phyloP scores from a whole-genome alignment of 2,888 invertebrate genomes.

The Didymodactylos carnosus region DNA sequence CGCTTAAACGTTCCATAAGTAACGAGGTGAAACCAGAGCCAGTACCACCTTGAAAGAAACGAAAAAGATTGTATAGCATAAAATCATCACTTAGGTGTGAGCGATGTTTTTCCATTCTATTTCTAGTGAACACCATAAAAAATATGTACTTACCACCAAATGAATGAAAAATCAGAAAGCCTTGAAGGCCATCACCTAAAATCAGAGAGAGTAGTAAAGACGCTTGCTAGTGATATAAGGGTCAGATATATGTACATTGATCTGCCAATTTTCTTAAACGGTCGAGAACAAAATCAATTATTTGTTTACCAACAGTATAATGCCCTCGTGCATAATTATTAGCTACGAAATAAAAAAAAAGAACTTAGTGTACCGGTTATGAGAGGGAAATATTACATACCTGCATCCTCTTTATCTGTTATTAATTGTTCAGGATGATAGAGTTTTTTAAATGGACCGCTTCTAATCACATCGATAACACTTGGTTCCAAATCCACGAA shows the following conservation, averaged over 20 bases:
- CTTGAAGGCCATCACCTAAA: slow-evolving; percentile 11
- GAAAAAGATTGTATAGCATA: too few relatives aligned
- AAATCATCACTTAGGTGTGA: too few relatives aligned
- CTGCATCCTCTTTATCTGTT: slow-evolving; percentile 55
- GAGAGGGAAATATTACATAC: too few relatives aligned
- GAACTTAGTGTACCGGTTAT: slow-evolving; percentile 59
- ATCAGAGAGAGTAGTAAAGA: not conserved
- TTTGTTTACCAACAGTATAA: slow-evolving; percentile 38
- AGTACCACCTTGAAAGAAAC: slow-evolving; percentile 15
- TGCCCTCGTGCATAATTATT: slow-evolving; percentile 63
- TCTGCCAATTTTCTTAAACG: slow-evolving; percentile 11
- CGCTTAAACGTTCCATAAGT: slow-evolving; percentile 15
- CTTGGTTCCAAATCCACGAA: slow-evolving; percentile 90
- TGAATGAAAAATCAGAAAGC: slow-evolving; percentile 16
- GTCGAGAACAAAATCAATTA: slow-evolving; percentile 14
- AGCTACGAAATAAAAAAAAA: slow-evolving; percentile 60
- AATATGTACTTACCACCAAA: slow-evolving; percentile 17
- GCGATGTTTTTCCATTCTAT: too few relatives aligned
- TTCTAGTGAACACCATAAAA: too few relatives aligned
- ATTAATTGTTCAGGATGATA: slow-evolving; percentile 31
- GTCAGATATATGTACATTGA: slow-evolving; percentile 36
- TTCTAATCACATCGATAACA: slow-evolving; percentile 46
- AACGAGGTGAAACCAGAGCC: slow-evolving; percentile 16
- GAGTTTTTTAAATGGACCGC: slow-evolving; percentile 26
- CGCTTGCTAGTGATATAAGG: not conserved